Conservation (phyloP, 2,888 invertebrate species). For the Eupithecia subumbrata region DNA sequence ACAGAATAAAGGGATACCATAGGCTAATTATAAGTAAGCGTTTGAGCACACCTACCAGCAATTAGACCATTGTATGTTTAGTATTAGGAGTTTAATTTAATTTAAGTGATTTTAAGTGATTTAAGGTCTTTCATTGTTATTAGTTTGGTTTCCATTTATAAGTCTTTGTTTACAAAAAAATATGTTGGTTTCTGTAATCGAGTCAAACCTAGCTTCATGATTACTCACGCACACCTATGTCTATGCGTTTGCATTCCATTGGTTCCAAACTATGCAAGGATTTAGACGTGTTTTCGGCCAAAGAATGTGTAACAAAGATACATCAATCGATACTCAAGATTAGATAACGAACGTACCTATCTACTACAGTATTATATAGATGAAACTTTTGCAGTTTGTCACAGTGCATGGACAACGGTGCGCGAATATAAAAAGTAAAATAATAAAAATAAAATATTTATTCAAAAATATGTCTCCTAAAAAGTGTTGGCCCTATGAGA, state of each 20-base stretch:
- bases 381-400: constrained; percentile 51
- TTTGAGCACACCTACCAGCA: no score
- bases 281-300: constrained; percentile 5
- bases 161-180: neutral
- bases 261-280: neutral
- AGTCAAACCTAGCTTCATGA: neutral
- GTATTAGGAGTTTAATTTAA: no score
- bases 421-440: no score
- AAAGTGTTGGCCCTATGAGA: constrained; percentile 68
- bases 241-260: neutral
- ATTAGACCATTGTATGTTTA: no score
- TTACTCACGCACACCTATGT: neutral
- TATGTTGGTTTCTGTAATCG: neutral
- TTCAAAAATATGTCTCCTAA: constrained; percentile 70
- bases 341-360: constrained; percentile 51
- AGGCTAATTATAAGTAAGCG: no score
- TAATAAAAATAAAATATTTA: no score
- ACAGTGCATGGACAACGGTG: constrained; percentile 43
- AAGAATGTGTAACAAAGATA: constrained; percentile 37
- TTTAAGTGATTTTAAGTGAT: no score
- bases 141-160: neutral
- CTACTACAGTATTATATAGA: constrained; percentile 40
- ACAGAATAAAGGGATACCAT: no score
- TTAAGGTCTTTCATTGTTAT: no score
- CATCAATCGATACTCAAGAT: constrained; percentile 61